These are phyloP conservation scores for Latrodectus geometricus DNA, from an alignment of 1,140 invertebrate genomes.

Conservation along the genomic window DNA sequence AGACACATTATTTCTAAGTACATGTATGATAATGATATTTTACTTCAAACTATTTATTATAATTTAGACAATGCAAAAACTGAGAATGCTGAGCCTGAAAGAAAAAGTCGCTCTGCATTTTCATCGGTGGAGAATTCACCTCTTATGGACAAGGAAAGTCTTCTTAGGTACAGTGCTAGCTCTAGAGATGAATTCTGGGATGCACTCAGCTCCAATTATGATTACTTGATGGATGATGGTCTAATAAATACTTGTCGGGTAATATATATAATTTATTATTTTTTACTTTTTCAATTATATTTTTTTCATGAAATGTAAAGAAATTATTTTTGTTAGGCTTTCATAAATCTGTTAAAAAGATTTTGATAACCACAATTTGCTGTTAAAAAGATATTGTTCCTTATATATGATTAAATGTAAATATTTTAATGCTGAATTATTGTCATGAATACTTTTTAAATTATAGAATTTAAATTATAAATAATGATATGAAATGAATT, in stretches of 20 bases:
- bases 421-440: too few species aligned
- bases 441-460: too few species aligned
- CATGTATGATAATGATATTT: too few species aligned
- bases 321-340: neutral
- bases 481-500: too few species aligned
- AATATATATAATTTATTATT: conserved; percentile 61
- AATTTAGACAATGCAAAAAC: neutral
- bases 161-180: conserved; percentile 30
- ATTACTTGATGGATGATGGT: conserved; percentile 94
- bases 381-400: too few species aligned
- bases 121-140: conserved; percentile 34
- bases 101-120: neutral
- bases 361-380: too few species aligned
- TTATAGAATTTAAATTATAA: too few species aligned
- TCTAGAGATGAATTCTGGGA: conserved; percentile 86
- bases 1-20: too few species aligned
- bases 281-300: neutral
- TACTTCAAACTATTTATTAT: neutral
- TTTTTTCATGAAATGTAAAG: neutral
- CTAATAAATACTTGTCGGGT: conserved; percentile 88
- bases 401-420: too few species aligned
- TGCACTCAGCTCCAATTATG: conserved; percentile 83
- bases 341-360: too few species aligned
- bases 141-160: conserved; percentile 14
- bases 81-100: neutral